phyloP scores from a whole-genome alignment of 2,113 vertebrate genomes.

The Cinclus mexicanus region DNA sequence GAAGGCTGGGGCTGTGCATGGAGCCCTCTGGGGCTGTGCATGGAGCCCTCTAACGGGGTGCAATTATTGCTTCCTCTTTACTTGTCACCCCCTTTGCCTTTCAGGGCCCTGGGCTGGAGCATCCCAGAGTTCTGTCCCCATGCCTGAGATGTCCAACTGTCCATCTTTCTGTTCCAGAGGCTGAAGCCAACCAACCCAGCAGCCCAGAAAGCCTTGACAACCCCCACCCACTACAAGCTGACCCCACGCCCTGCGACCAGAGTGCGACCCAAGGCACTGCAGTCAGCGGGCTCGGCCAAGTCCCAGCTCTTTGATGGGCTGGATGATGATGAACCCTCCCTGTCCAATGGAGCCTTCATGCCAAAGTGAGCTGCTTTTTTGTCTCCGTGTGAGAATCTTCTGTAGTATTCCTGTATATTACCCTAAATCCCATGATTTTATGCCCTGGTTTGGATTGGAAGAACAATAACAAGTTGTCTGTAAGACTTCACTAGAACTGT shows the following conservation, averaged over 20 bases:
- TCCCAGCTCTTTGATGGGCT: conserved; percentile 93
- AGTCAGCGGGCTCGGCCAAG: conserved; percentile 84
- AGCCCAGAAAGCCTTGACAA: conserved; percentile 93
- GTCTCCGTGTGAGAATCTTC: neutral
- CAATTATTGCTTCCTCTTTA: accelerated
- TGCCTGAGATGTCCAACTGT: neutral
- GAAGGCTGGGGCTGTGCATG: neutral
- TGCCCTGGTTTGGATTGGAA: neutral
- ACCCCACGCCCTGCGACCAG: conserved; percentile 89
- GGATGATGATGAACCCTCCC: conserved; percentile 89
- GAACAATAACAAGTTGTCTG: neutral
- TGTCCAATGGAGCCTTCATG: conserved; percentile 89
- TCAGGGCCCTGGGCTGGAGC: neutral
- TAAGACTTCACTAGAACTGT: neutral
- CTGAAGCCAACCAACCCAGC: conserved; percentile 96
- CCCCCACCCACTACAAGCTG: conserved; percentile 93
- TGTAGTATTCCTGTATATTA: accelerated
- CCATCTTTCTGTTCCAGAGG: conserved; percentile 73
- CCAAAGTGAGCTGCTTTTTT: conserved; percentile 81
- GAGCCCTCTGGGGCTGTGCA: neutral
- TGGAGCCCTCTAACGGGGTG: neutral
- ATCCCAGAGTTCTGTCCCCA: neutral
- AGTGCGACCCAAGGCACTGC: conserved; percentile 90
- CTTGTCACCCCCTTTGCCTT: neutral
- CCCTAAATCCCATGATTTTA: accelerated